Evolutionary conservation across 2,113 vertebrate genomes (phyloP), one percentile per base, ranked within the genome.

Genomic region (Plotosus lineatus): DNA sequence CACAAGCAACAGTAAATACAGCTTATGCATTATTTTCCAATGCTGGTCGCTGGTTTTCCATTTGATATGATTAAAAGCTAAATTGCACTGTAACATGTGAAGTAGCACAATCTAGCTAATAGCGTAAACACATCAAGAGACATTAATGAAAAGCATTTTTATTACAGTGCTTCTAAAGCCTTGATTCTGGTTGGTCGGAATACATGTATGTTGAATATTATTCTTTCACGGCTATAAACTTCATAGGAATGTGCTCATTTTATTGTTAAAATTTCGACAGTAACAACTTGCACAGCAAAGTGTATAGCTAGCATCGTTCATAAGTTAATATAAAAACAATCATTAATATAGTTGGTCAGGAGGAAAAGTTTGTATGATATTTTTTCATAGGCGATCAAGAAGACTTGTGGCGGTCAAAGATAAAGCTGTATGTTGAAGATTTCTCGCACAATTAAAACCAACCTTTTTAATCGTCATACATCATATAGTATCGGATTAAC

Each of bases 1-100:
- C 71, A 73, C 42, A 48, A 72, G 42, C 75, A 77, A 44, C 48
- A 79, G 78, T 83, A 82, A 75, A 88, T 82, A 58, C 19, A 58
- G 38, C 77, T 84, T 78, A 71, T 40, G 53, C 81, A 60, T 79
- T 77, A 42, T 78, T 84, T 77, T 78, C 71, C n/a, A 33, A 72
- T 26, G 9, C 26, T n/a, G 69, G 69, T 66, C 31, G 65, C 40
- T 72, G 46, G 28, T 53, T 78, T 68, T 77, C 61, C 60, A n/a
- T 81, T 58, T 51, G 31, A 48, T 36, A 14, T 66, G 12, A 75
- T 81, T 46, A 81, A n/a, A 42, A 75, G 66, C 44, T 36, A 53
- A 44, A 71, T 65, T 53, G 3, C 68, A 48, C 6, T 31, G 4
- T 72, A 58, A 50, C 40, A 7, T 36, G 23, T 28, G 38, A 68